These are phyloP conservation scores for Pocillopora meandrina DNA, from an alignment of 92 coral and sea anemone genomes.

Conservation along the genomic window DNA sequence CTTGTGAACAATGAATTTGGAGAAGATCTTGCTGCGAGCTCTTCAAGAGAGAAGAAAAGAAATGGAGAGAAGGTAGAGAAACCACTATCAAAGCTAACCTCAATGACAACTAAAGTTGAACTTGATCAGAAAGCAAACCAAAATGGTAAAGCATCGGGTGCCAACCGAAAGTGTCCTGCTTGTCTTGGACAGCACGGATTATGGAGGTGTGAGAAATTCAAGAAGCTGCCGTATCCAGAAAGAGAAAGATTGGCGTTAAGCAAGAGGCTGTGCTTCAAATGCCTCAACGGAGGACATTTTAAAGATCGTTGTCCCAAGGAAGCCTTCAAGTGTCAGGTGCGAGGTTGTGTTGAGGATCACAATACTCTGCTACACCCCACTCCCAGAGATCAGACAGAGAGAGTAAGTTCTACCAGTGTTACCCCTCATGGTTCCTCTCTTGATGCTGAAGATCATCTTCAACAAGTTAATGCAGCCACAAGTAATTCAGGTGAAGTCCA, in stretches of 20 bases:
- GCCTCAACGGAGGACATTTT: slow-evolving; percentile 60
- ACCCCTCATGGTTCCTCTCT: not conserved
- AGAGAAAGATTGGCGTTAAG: slow-evolving; percentile 41
- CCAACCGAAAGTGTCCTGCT: not conserved
- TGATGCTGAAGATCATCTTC: not conserved
- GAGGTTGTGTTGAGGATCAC: slow-evolving; percentile 44
- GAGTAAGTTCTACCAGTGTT: not conserved
- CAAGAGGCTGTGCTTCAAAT: slow-evolving; percentile 70
- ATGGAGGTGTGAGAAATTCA: slow-evolving; percentile 72
- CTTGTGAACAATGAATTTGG: slow-evolving; percentile 74
- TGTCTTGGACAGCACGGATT: slow-evolving; percentile 63
- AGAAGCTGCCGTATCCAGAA: slow-evolving; percentile 34
- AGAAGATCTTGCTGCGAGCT: slow-evolving; percentile 30
- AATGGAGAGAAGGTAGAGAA: not conserved
- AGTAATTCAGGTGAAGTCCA: not conserved
- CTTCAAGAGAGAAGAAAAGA: slow-evolving; percentile 32
- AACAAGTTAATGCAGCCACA: not conserved
- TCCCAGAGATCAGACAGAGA: not conserved
- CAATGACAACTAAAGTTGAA: too few relatives aligned
- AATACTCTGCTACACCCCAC: slow-evolving; percentile 61
- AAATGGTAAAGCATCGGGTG: too few relatives aligned
- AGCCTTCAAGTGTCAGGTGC: slow-evolving; percentile 30
- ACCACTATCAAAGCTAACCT: not conserved
- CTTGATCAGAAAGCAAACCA: too few relatives aligned
- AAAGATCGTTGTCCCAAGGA: slow-evolving; percentile 58